Conservation (phyloP, 2,888 invertebrate species). For the Cephonodes hylas region DNA sequence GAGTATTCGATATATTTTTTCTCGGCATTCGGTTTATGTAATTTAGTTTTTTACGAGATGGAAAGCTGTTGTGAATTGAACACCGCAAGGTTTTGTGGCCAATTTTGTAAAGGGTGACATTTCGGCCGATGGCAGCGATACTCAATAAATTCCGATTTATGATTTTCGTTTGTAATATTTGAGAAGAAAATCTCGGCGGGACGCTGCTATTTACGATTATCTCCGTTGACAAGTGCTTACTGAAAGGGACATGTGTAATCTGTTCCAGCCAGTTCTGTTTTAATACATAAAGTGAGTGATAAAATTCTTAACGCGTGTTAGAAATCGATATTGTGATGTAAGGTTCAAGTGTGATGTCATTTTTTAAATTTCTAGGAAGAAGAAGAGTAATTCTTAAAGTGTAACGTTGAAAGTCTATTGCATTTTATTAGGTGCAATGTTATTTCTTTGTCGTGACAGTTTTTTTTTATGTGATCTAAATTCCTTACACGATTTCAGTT, state of each 20-base stretch:
- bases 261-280: neutral
- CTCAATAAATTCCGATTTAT: conserved; percentile 9
- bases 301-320: too few species aligned
- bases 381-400: too few species aligned
- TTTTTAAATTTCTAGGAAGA: too few species aligned
- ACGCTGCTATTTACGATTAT: neutral
- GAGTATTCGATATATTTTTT: conserved; percentile 21
- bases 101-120: conserved; percentile 8
- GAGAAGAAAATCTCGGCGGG: neutral
- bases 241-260: neutral
- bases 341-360: too few species aligned
- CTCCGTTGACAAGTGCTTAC: neutral
- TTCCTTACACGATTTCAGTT: too few species aligned
- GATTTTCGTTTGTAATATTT: conserved; percentile 3
- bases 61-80: conserved; percentile 8
- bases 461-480: too few species aligned
- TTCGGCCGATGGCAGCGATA: neutral
- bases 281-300: neutral
- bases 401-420: too few species aligned
- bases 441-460: too few species aligned
- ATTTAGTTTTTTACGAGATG: conserved; percentile 27
- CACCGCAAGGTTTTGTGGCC: conserved; percentile 4
- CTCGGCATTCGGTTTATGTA: conserved; percentile 25
- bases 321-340: too few species aligned
- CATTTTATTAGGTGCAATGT: too few species aligned